Evolutionary conservation across 2,797 vertebrate species (phyloP), one percentile per base, ranked within the genome.

Genomic region (Amphiprion clarkii): DNA sequence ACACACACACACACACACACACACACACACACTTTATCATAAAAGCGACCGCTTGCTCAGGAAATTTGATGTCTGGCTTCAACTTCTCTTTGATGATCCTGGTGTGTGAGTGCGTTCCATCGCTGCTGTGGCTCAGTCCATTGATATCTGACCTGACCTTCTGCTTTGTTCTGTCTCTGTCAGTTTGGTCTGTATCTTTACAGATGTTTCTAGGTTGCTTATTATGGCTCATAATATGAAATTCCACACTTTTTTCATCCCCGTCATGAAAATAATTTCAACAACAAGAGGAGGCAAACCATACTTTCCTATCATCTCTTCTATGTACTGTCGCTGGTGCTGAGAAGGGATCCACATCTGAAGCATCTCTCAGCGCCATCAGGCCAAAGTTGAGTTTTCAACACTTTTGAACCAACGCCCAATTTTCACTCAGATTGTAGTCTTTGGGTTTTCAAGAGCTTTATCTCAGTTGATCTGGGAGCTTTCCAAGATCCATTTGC

Each of bases 21-120:
- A 46, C 44, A 67, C 36, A 62, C 29, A 3, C 48, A 13, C 19
- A 31, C 4, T 1, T 62, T 39, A 46, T 67, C 42, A 56, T 39
- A 17, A 66, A 61, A 71, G 9, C 17, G 9, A 44, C 17, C 9
- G 21, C 17, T 60, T n/a, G 14, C 7, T 73, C 70, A 75, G 80
- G 72, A 83, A 79, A 85, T 74, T 77, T 59, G 80, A 76, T 63
- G 64, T 87, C 81, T 87, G 82, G 74, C 31, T 69, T 44, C 9
- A 33, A 14, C 44, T 65, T 64, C n/a, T 16, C 31, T 19, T 73
- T 58, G 33, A 63, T 78, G 60, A 54, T 68, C 31, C 56, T 6
- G 10, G 16, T 27, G 29, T 31, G n/a, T 42, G 25, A 71, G 27
- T 17, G 51, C 14, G 0, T 58, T 33, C 33, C 55, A 36, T 49